Conservation (phyloP, 2,888 invertebrate species). For the Sisyra nigra region DNA sequence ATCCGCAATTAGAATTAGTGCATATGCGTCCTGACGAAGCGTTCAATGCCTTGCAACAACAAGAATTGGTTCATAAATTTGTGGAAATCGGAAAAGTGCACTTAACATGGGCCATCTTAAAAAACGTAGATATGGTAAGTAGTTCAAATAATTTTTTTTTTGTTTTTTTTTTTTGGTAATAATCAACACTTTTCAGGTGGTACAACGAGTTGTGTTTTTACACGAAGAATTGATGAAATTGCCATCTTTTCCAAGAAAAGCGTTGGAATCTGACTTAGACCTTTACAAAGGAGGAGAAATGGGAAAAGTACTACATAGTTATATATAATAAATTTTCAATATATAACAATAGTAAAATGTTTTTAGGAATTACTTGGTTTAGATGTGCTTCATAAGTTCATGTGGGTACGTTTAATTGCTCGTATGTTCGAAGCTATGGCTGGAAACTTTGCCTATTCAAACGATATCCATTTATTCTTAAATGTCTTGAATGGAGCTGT, state of each 20-base stretch:
- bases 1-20: slow-evolving; percentile 88
- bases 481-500: slow-evolving; percentile 96
- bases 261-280: slow-evolving; percentile 90
- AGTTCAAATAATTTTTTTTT: too few species aligned
- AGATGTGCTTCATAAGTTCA: slow-evolving; percentile 95
- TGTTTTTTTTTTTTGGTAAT: neutral
- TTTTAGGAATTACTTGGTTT: slow-evolving; percentile 68
- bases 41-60: slow-evolving; percentile 73
- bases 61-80: slow-evolving; percentile 84
- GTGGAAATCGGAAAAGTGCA: slow-evolving; percentile 94
- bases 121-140: slow-evolving; percentile 76
- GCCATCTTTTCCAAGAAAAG: slow-evolving; percentile 95
- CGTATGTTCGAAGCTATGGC: slow-evolving; percentile 98
- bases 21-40: slow-evolving; percentile 89
- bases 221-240: slow-evolving; percentile 98
- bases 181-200: slow-evolving; percentile 40
- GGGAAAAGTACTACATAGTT: slow-evolving; percentile 45
- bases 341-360: too few species aligned
- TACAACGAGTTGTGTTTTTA: slow-evolving; percentile 92
- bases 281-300: slow-evolving; percentile 78
- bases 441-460: slow-evolving; percentile 90
- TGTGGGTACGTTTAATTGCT: slow-evolving; percentile 94
- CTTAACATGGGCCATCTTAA: slow-evolving; percentile 79
- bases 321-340: neutral
- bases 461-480: slow-evolving; percentile 92